phyloP scores from a whole-genome alignment of 92 coral and sea anemone genomes.

The Montipora capitata region DNA sequence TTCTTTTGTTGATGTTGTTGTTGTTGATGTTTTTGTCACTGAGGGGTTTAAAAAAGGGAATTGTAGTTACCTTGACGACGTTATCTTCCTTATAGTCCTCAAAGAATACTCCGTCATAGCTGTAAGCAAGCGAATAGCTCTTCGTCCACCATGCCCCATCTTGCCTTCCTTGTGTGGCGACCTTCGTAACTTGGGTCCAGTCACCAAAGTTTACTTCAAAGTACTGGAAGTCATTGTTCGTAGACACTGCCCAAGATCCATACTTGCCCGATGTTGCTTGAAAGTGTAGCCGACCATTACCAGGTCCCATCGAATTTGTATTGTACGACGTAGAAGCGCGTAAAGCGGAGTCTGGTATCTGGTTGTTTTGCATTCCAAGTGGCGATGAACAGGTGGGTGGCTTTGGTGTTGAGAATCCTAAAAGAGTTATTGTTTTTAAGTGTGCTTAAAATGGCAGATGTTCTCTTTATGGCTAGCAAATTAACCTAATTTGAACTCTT shows the following conservation, averaged over 20 bases:
- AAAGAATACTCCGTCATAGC: constrained; percentile 9
- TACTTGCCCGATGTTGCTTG: constrained; percentile 47
- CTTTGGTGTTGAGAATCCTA: constrained; percentile 38
- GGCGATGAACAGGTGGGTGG: constrained; percentile 45
- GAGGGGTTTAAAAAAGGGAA: too few relatives aligned
- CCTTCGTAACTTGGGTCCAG: constrained; percentile 52
- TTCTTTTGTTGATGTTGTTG: too few relatives aligned
- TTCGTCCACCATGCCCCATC: constrained; percentile 77
- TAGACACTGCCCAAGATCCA: constrained; percentile 82
- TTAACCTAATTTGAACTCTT: too few relatives aligned
- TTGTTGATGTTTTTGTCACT: too few relatives aligned
- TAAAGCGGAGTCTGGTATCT: constrained; percentile 67
- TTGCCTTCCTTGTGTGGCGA: constrained; percentile 74
- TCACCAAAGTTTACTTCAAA: constrained; percentile 71
- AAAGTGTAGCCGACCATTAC: constrained; percentile 74
- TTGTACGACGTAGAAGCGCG: constrained; percentile 72
- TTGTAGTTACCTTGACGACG: constrained; percentile 5
- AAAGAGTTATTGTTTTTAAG: not conserved
- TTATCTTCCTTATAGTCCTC: constrained; percentile 48
- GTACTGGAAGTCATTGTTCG: constrained; percentile 68
- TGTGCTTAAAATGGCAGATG: not conserved
- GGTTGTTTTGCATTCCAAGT: constrained; percentile 76
- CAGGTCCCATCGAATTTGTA: constrained; percentile 55
- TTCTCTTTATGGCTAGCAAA: too few relatives aligned
- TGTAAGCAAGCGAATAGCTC: constrained; percentile 64